A percentile compares a stretch with the other conserved stretches of the same genome.
These are phyloP conservation scores for Seriola rivoliana DNA, from an alignment of 2,113 vertebrate species.

Conservation along the genomic window DNA sequence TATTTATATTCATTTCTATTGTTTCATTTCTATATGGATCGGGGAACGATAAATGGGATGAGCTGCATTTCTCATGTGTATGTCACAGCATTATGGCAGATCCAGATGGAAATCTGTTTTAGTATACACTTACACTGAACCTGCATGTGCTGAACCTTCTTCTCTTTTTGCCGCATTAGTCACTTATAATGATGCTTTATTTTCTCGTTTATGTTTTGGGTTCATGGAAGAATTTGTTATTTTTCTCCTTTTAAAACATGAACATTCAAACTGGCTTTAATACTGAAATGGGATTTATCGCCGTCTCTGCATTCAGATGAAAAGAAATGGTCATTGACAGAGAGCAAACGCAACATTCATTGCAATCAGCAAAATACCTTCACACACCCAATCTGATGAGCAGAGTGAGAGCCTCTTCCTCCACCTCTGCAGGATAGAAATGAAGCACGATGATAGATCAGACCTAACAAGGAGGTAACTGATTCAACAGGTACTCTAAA, in stretches of 20 bases:
- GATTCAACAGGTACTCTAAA: constrained; percentile 25
- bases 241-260: background rate
- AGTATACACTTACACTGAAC: background rate
- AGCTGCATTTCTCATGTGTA: background rate
- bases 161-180: background rate
- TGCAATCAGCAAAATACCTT: background rate
- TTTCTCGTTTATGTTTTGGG: background rate
- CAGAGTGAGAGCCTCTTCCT: constrained; percentile 4
- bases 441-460: constrained; percentile 10
- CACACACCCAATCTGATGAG: constrained; percentile 10
- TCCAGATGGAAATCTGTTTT: background rate
- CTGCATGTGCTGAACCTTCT: background rate
- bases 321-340: background rate
- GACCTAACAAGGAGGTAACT: background rate
- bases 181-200: background rate
- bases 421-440: background rate
- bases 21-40: background rate
- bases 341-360: background rate
- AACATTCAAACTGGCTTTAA: too few species aligned
- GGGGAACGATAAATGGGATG: too few species aligned
- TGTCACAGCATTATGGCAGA: background rate
- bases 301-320: background rate
- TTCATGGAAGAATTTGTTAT: background rate
- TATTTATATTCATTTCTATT: background rate
- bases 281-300: background rate